phyloP scores from a whole-genome alignment of 2,888 invertebrate species.

The Stenchaetothrips biformis region DNA sequence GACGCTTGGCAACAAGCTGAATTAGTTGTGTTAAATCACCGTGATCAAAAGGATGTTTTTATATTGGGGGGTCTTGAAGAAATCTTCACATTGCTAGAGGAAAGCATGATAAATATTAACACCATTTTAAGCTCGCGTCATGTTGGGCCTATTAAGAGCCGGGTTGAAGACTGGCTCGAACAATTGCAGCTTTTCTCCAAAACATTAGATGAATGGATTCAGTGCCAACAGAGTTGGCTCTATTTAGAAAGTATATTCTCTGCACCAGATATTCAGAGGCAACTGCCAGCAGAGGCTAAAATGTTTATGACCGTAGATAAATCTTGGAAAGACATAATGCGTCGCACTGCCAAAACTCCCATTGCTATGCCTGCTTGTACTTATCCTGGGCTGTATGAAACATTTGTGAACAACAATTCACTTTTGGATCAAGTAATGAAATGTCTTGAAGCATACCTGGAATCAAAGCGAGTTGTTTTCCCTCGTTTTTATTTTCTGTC shows the following conservation, averaged over 20 bases:
- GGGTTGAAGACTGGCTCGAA: conserved; percentile 77
- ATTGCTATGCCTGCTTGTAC: conserved; percentile 76
- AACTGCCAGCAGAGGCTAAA: conserved; percentile 83
- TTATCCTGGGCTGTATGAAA: conserved; percentile 63
- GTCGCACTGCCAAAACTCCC: conserved; percentile 73
- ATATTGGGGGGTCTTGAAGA: conserved; percentile 82
- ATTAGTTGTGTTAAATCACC: conserved; percentile 69
- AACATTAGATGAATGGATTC: conserved; percentile 87
- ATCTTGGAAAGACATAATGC: conserved; percentile 84
- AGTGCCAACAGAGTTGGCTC: conserved; percentile 89
- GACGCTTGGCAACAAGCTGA: conserved; percentile 77
- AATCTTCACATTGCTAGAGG: conserved; percentile 73
- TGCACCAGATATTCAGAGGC: conserved; percentile 89
- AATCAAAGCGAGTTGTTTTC: conserved; percentile 80
- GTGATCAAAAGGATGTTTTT: conserved; percentile 76
- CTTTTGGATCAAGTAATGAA: conserved; percentile 84
- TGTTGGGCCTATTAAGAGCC: conserved; percentile 74
- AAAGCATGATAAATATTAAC: conserved; percentile 77
- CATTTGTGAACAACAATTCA: conserved; percentile 65
- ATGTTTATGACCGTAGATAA: conserved; percentile 83
- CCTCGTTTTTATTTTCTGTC: conserved; percentile 79
- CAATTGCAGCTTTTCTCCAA: conserved; percentile 72
- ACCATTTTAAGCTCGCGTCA: conserved; percentile 83
- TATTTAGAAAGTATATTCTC: conserved; percentile 93
- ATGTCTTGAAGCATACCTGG: conserved; percentile 81